Conservation (phyloP, 2,797 vertebrate species). For the Cryptoblepharus egeriae region DNA sequence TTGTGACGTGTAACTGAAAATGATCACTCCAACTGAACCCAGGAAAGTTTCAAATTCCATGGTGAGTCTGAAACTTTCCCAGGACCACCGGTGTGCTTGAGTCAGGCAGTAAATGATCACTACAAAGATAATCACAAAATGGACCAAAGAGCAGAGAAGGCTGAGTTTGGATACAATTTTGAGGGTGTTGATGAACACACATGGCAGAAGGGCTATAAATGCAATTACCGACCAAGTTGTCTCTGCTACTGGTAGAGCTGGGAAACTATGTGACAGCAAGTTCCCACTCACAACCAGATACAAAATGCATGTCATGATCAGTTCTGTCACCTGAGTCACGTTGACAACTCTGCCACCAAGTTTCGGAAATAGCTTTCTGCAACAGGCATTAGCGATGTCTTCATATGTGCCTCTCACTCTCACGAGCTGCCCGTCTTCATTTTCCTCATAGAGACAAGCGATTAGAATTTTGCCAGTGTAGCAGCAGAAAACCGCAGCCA, state of each 20-base stretch:
- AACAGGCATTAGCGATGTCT: slow-evolving; percentile 81
- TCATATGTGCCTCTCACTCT: slow-evolving; percentile 81
- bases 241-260: slow-evolving; percentile 68
- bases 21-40: slow-evolving; percentile 83
- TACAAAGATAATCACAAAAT: slow-evolving; percentile 81
- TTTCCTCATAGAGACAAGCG: slow-evolving; percentile 81
- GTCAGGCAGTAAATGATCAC: slow-evolving; percentile 82
- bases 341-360: slow-evolving; percentile 77
- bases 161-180: slow-evolving; percentile 81
- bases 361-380: slow-evolving; percentile 73
- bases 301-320: slow-evolving; percentile 83
- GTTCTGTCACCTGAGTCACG: slow-evolving; percentile 76
- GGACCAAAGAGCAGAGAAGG: slow-evolving; percentile 85
- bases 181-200: slow-evolving; percentile 82
- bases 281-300: slow-evolving; percentile 83
- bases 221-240: slow-evolving; percentile 77
- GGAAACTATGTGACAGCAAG: slow-evolving; percentile 79
- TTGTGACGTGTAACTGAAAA: slow-evolving; percentile 90
- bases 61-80: slow-evolving; percentile 74
- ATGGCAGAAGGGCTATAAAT: slow-evolving; percentile 80
- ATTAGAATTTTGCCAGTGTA: slow-evolving; percentile 85
- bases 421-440: slow-evolving; percentile 69
- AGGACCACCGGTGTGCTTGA: slow-evolving; percentile 78
- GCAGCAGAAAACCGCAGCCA: slow-evolving; percentile 80
- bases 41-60: slow-evolving; percentile 83